phyloP scores from a whole-genome alignment of 2,113 vertebrate genomes.

The Gasterosteus nipponicus region DNA sequence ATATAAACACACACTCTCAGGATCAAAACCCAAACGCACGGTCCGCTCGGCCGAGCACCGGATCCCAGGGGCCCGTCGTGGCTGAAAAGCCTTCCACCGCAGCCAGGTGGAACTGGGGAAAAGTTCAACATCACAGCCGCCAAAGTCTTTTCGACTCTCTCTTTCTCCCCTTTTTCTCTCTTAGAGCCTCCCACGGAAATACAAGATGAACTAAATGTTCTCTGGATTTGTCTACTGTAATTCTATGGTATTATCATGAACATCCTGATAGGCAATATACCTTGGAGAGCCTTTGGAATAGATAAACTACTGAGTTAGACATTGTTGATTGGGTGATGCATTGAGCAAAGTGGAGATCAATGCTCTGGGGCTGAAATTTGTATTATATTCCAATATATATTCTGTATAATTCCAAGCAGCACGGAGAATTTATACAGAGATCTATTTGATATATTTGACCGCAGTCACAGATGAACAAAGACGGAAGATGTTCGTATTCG shows the following conservation, averaged over 20 bases:
- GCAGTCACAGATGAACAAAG: conserved; percentile 38
- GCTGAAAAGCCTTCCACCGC: conserved; percentile 68
- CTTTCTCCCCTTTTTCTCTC: conserved; percentile 29
- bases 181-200: conserved; percentile 47
- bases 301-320: conserved; percentile 4
- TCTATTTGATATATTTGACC: conserved; percentile 1
- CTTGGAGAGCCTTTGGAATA: conserved; percentile 8
- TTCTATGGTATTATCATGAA: conserved; percentile 48
- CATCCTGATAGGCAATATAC: conserved; percentile 26
- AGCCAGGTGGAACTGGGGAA: conserved; percentile 82
- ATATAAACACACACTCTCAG: conserved; percentile 57
- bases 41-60: conserved; percentile 67
- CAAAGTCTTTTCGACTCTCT: conserved; percentile 56
- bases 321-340: conserved; percentile 26
- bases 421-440: neutral
- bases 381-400: neutral
- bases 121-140: conserved; percentile 73
- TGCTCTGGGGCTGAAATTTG: neutral
- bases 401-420: conserved; percentile 1
- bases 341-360: conserved; percentile 11
- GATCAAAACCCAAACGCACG: conserved; percentile 68
- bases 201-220: conserved; percentile 53
- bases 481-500: conserved; percentile 25
- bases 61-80: conserved; percentile 72
- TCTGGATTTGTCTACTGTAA: conserved; percentile 38